phyloP scores from a whole-genome alignment of 2,888 invertebrate species.

The Bibio marci region DNA sequence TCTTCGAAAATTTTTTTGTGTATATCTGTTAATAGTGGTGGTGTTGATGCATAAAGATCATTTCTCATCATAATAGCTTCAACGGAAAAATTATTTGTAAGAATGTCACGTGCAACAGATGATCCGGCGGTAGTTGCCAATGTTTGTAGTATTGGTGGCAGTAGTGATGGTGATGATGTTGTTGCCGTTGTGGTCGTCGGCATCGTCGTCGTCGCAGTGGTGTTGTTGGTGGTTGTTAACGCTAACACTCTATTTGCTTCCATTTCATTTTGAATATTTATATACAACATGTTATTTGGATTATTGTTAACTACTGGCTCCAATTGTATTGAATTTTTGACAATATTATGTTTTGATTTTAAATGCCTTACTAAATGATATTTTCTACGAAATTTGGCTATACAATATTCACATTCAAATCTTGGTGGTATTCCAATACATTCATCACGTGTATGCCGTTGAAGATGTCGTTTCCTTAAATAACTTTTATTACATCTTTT shows the following conservation, averaged over 20 bases:
- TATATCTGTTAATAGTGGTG: too few species aligned
- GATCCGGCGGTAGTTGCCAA: conserved; percentile 1
- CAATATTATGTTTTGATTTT: conserved; percentile 24
- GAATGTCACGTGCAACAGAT: neutral
- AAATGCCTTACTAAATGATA: conserved; percentile 34
- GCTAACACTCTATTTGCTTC: too few species aligned
- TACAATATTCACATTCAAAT: conserved; percentile 33
- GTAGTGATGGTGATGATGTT: conserved; percentile 9
- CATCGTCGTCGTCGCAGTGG: conserved; percentile 20
- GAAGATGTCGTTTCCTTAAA: conserved; percentile 40
- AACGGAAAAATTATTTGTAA: conserved; percentile 8
- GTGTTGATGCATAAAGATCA: too few species aligned
- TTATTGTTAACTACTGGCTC: neutral
- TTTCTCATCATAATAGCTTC: conserved; percentile 11
- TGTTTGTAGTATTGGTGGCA: conserved; percentile 17
- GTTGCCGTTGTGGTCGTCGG: conserved; percentile 3
- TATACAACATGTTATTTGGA: conserved; percentile 11
- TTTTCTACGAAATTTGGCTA: conserved; percentile 32
- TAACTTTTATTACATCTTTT: conserved; percentile 39
- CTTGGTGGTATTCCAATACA: conserved; percentile 33
- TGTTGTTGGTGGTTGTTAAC: too few species aligned
- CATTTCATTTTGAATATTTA: too few species aligned
- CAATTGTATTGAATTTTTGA: too few species aligned
- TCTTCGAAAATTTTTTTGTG: too few species aligned
- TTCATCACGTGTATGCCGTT: conserved; percentile 36